phyloP scores from a whole-genome alignment of 2,113 vertebrate genomes.

The Tenrec ecaudatus region DNA sequence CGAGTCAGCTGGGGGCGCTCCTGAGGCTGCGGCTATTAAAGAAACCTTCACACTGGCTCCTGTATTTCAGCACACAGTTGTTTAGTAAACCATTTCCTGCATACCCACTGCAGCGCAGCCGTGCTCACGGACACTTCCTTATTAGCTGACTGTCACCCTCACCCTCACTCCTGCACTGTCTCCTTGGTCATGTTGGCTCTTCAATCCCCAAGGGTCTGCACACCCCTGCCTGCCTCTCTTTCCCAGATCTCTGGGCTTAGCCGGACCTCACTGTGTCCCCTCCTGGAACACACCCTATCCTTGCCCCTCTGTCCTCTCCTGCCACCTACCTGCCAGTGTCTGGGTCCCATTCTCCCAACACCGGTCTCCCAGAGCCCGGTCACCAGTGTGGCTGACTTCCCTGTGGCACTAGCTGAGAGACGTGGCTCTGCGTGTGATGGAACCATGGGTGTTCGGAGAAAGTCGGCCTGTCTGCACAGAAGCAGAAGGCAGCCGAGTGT shows the following conservation, averaged over 20 bases:
- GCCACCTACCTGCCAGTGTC: neutral
- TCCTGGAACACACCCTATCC: neutral
- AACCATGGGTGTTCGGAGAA: neutral
- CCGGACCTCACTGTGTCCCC: neutral
- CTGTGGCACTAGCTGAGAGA: neutral
- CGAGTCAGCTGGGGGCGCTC: conserved; percentile 36
- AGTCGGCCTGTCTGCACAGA: neutral
- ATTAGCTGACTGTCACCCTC: neutral
- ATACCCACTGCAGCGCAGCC: neutral
- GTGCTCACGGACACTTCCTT: neutral
- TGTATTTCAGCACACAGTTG: neutral
- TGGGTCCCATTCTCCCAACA: neutral
- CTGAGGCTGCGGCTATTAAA: neutral
- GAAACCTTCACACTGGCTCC: accelerated
- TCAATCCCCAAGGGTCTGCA: neutral
- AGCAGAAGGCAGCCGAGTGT: neutral
- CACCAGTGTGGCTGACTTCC: too few species aligned
- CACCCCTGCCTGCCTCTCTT: neutral
- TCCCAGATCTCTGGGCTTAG: neutral
- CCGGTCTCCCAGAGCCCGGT: too few species aligned
- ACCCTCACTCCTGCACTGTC: neutral
- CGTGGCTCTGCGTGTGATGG: neutral
- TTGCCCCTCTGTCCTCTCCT: neutral
- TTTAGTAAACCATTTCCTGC: neutral
- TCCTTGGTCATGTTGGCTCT: neutral